Conservation (phyloP, 2,113 vertebrate species). For the Oryctolagus cuniculus region mOryCun1.1 NC_091432.1:158359001-158359500, state of each 20-base stretch:
- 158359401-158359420: background rate
- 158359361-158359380: conserved; percentile 5
- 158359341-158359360: background rate
- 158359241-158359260: conserved; percentile 41
- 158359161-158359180: conserved; percentile 63
- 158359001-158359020: background rate
- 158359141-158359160: conserved; percentile 64
- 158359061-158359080: background rate
- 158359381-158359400: background rate
- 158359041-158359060: conserved; percentile 7
- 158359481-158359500: conserved; percentile 26
- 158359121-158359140: conserved; percentile 32
- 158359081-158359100: background rate
- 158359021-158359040: background rate
- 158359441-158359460: background rate
- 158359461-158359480: background rate
- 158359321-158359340: conserved; percentile 17
- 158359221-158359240: background rate
- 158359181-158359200: conserved; percentile 1
- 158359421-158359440: conserved; percentile 30
- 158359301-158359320: conserved; percentile 13
- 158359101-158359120: background rate
- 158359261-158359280: background rate
- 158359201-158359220: background rate
- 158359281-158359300: conserved; percentile 8